phyloP scores from a whole-genome alignment of 1,140 invertebrate species.

The Megalonaias nervosa region DNA sequence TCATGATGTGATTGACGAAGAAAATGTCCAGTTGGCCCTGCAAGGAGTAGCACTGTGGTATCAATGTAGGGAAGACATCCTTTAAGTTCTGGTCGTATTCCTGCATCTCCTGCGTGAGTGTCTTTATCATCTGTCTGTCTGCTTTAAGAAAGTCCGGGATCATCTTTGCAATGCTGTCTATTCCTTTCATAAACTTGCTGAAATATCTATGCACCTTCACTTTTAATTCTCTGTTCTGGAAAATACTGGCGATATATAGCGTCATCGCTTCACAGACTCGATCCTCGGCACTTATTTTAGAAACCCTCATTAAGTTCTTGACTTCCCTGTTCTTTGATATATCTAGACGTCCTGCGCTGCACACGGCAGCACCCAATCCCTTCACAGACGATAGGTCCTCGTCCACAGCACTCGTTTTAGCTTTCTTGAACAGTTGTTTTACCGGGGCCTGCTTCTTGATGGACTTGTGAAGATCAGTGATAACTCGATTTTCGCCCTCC shows the following conservation, averaged over 20 bases:
- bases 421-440: conserved; percentile 48
- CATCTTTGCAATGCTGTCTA: conserved; percentile 49
- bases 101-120: conserved; percentile 38
- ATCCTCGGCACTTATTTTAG: conserved; percentile 13
- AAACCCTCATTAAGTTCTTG: neutral
- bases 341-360: conserved; percentile 22
- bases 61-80: conserved; percentile 45
- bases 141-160: conserved; percentile 59
- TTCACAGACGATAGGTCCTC: conserved; percentile 42
- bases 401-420: conserved; percentile 28
- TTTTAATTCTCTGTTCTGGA: conserved; percentile 37
- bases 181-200: conserved; percentile 47
- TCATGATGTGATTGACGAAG: conserved; percentile 54
- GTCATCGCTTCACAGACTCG: conserved; percentile 26
- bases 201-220: conserved; percentile 48
- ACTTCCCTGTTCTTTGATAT: conserved; percentile 35
- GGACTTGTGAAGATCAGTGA: conserved; percentile 54
- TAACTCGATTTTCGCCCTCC: conserved; percentile 42
- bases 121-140: conserved; percentile 49
- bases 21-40: conserved; percentile 59
- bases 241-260: conserved; percentile 39
- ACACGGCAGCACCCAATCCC: conserved; percentile 48
- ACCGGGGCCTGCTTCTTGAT: conserved; percentile 52
- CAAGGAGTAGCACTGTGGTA: conserved; percentile 27
- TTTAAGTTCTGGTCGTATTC: conserved; percentile 42